These are phyloP conservation scores for Abramis brama DNA, from an alignment of 2,113 vertebrate genomes.

Conservation along the genomic window DNA sequence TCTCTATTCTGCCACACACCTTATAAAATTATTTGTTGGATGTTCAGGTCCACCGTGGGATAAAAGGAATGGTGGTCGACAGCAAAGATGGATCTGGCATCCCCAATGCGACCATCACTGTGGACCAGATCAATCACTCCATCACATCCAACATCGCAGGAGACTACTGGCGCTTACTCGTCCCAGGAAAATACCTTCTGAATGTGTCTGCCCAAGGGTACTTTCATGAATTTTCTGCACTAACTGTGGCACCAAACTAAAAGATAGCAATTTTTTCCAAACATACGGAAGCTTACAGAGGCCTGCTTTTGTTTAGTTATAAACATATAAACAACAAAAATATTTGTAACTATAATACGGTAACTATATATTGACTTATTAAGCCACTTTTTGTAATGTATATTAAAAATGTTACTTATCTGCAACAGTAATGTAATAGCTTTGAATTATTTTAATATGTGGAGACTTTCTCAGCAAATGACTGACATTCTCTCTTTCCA, in stretches of 20 bases:
- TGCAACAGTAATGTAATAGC: neutral
- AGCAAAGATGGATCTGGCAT: constrained; percentile 83
- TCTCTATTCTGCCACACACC: neutral
- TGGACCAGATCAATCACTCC: constrained; percentile 82
- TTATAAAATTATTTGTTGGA: neutral
- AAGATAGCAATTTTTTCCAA: neutral
- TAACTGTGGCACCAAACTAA: neutral
- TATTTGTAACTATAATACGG: neutral
- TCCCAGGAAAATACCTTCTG: constrained; percentile 84
- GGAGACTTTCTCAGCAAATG: neutral
- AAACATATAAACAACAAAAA: neutral
- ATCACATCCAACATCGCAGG: constrained; percentile 86
- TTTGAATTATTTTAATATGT: neutral
- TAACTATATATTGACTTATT: neutral
- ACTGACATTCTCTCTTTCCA: neutral
- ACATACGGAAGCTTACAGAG: neutral
- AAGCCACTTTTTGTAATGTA: no score
- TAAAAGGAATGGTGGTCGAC: constrained; percentile 90
- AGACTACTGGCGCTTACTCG: constrained; percentile 95
- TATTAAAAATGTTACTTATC: no score
- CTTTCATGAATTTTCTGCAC: neutral
- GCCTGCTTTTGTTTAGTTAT: neutral
- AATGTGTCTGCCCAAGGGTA: constrained; percentile 90
- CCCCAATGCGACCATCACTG: constrained; percentile 89
- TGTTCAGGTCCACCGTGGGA: constrained; percentile 85